Base-by-base conservation (phyloP, 2,113 vertebrate genomes). In the Epinephelus moara region DNA sequence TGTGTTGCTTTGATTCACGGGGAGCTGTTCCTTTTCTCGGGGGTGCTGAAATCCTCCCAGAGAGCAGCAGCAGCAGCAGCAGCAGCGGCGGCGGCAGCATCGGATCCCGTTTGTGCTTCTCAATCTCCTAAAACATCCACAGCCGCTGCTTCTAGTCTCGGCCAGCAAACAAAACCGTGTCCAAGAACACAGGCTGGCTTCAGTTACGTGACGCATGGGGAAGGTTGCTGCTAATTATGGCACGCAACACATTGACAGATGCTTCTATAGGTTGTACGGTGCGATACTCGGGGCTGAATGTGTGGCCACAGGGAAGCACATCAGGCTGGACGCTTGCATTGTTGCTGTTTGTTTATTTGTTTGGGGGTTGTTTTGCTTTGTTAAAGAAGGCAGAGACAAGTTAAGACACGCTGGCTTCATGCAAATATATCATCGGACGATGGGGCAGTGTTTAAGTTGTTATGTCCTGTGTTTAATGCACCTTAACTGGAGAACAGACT, bases 1-100 rank as follows among this genome's bases (percentile, higher is more conserved):
- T 76, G 52, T 30, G 71, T 1, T 13, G 69, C 82, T 84, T 55
- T 81, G 91, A 77, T 92, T 91, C 89, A 64, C 70, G 86, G 80
- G 90, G 95, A 94, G 95, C 95, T 96, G 96, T 96, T 85, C 92
- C 86, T 93, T 91, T 90, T 85, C 86, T 89, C 81, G 70, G 87
- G 89, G 94, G 95, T 96, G 94, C 95, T 96, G 95, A 96, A 96
- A 92, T 79, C 89, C 88, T 92, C 86, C 30, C 52, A 0, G 52
- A 49, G 21, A 78, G 30, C 60, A 66, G 70, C 82, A 17, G 67
- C 42, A 27, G 63, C 50, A n/a, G 49, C 72, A 8, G 30, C 40
- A 15, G 49, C 59, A 2, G 40, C 40, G 9, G 40, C 42, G 27
- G 47, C 79, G 40, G 76, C 80, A 15, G 57, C 27, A 8, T 71